Base-by-base conservation (phyloP, 2,113 vertebrate species). In the Campylorhamphus procurvoides region DNA sequence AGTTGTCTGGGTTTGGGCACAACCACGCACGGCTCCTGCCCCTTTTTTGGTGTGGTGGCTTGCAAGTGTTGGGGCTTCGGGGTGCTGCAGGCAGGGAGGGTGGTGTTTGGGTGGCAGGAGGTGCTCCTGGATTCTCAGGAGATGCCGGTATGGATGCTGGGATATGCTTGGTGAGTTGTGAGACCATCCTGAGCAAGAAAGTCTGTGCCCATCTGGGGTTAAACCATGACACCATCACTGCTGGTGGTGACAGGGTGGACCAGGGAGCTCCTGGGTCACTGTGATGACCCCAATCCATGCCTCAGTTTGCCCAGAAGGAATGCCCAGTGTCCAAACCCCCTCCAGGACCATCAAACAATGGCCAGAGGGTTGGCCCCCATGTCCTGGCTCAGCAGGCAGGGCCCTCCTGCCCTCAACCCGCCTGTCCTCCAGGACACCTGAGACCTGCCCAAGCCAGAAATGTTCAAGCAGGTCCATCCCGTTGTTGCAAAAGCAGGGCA, bases 401-500 rank as follows among this genome's bases (percentile, higher is more conserved):
- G 42, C 40, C 16, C 62, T 71, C 52, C 79, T 75, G 62, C 17
- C 40, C 40, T 47, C 89, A 59, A 1, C 74, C 81, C 4, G 6
- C 73, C 59, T 0, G 0, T 56, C 64, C 84, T 8, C 62, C 22
- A 1, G n/a, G 87, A 66, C 44, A 6, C 60, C 49, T 1, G 17
- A 49, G 92, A 90, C 92, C 90, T 90, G 75, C 87, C 93, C 82
- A 83, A 55, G 42, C 50, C 85, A 91, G 79, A 91, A 91, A 66
- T 87, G 78, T 10, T 73, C 23, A 3, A 97, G 90, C 95, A 94
- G 94, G 94, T 95, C 95, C 3, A 1, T 80, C 94, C 75, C 35
- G 84, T 82, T 3, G 91, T 96, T 96, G 96, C 94, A 94, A 93
- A 96, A 97, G 37, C 67, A 6, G 89, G 73, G 81, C 42, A 10